A percentile compares a stretch with the other conserved stretches of the same genome.
phyloP scores from a whole-genome alignment of 2,113 vertebrate species.

The Rhombomys opimus region DNA sequence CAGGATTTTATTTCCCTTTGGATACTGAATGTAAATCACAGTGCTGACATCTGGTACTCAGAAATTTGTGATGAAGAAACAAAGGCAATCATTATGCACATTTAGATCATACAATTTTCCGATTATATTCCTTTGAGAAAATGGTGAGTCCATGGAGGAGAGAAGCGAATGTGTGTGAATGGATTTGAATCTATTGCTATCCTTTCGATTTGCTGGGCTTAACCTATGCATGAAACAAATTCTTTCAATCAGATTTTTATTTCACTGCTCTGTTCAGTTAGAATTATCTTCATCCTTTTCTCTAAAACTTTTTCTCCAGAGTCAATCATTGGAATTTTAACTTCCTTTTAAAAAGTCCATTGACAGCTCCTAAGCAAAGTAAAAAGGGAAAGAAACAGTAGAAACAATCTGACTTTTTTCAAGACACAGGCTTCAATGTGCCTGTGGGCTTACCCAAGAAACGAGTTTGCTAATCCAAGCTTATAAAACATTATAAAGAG shows the following conservation, averaged over 20 bases:
- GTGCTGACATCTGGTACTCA: slow-evolving; percentile 28
- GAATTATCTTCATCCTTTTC: slow-evolving; percentile 35
- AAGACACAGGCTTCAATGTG: background rate
- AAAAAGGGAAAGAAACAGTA: slow-evolving; percentile 46
- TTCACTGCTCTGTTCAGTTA: background rate
- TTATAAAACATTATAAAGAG: slow-evolving; percentile 61
- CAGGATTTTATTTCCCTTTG: slow-evolving; percentile 22
- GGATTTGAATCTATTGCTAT: slow-evolving; percentile 46
- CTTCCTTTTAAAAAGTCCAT: slow-evolving; percentile 47
- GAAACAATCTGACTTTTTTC: slow-evolving; percentile 5
- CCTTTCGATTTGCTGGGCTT: background rate
- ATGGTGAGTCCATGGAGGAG: background rate
- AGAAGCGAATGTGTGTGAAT: background rate
- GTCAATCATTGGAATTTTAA: slow-evolving; percentile 44
- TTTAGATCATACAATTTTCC: slow-evolving; percentile 16
- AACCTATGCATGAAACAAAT: slow-evolving; percentile 1
- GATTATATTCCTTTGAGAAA: slow-evolving; percentile 48
- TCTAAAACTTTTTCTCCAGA: slow-evolving; percentile 45
- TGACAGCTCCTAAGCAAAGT: background rate
- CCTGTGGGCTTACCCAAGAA: slow-evolving; percentile 38
- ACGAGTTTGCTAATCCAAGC: slow-evolving; percentile 62
- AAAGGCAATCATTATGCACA: background rate
- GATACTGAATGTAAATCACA: background rate
- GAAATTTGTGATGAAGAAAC: slow-evolving; percentile 43
- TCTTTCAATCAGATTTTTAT: slow-evolving; percentile 15